phyloP scores from a whole-genome alignment of 2,797 vertebrate species.

The Psittacula derbiana region DNA sequence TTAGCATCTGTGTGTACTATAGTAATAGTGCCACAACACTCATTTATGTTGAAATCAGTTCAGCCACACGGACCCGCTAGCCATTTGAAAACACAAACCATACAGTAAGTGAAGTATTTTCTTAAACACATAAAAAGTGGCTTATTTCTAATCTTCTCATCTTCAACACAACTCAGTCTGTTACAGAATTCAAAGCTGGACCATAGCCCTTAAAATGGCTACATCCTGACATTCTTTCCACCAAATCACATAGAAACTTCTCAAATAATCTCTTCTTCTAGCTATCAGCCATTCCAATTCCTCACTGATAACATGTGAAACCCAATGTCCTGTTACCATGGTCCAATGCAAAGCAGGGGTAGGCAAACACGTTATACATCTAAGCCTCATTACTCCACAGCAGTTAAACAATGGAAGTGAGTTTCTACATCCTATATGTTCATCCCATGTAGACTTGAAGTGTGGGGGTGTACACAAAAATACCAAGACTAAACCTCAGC shows the following conservation, averaged over 20 bases:
- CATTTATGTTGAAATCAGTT: neutral
- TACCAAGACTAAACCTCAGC: neutral
- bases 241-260: neutral
- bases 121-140: neutral
- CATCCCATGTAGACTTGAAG: neutral
- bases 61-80: neutral
- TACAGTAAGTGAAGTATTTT: neutral
- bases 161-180: neutral
- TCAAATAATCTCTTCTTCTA: neutral
- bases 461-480: neutral
- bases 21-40: neutral
- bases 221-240: neutral
- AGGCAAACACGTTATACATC: neutral
- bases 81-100: neutral
- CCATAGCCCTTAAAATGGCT: accelerated
- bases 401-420: accelerated
- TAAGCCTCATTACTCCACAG: neutral
- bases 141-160: neutral
- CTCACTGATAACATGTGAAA: accelerated
- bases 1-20: neutral
- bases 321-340: accelerated
- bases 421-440: neutral
- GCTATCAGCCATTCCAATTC: neutral
- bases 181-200: neutral
- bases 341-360: neutral